These are phyloP conservation scores for Pedetes capensis DNA, from an alignment of 2,113 vertebrate species.

Conservation along the genomic window DNA sequence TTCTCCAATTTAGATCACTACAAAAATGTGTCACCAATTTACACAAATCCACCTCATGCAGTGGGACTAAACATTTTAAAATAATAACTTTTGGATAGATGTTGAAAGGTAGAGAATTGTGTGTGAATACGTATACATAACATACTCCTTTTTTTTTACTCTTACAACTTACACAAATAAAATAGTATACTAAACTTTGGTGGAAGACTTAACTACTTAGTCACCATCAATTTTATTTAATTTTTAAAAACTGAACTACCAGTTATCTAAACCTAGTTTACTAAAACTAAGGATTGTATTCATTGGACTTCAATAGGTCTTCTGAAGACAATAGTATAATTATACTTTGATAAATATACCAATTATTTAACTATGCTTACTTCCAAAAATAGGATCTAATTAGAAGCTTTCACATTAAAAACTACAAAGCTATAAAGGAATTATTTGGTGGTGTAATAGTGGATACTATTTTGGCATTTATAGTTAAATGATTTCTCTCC, in stretches of 20 bases:
- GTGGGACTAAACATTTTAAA: conserved; percentile 62
- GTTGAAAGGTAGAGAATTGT: neutral
- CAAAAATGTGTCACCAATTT: conserved; percentile 59
- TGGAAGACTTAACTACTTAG: neutral
- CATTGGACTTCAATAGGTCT: conserved; percentile 3
- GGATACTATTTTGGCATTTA: neutral
- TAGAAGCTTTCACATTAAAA: conserved; percentile 1
- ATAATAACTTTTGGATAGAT: neutral
- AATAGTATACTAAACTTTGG: neutral
- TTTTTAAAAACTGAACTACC: neutral
- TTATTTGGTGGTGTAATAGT: neutral
- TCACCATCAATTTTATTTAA: neutral
- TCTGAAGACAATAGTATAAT: neutral
- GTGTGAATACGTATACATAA: neutral
- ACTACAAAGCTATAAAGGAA: neutral
- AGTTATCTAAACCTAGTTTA: neutral
- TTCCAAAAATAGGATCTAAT: neutral
- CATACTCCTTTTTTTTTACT: neutral
- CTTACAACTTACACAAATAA: neutral
- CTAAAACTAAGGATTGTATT: conserved; percentile 41
- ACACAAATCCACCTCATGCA: conserved; percentile 54
- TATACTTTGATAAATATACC: neutral
- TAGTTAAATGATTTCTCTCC: neutral
- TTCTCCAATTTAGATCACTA: conserved; percentile 72
- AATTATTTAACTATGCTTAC: neutral